A percentile compares a stretch with the other conserved stretches of the same genome.
These are phyloP conservation scores for Hydra vulgaris DNA, from an alignment of 30 jellyfish, hydroid and myxozoan genomes.

Conservation along the genomic window DNA sequence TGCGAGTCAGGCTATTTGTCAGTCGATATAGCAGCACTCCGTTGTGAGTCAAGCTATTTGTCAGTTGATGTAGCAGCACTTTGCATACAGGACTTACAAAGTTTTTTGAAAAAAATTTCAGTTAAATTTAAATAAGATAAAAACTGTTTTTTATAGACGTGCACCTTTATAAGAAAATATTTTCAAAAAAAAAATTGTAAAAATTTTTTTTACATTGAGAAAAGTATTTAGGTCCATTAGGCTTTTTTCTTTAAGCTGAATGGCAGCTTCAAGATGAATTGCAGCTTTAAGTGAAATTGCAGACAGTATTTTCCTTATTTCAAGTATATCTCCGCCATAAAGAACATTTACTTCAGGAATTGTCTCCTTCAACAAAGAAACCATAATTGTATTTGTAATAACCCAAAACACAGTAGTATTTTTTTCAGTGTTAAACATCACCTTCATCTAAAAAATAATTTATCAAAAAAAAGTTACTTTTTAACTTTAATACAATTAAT, in stretches of 20 bases:
- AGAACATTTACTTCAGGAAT: slow-evolving; percentile 38
- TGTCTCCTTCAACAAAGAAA: slow-evolving; percentile 5
- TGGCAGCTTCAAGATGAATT: slow-evolving; percentile 3
- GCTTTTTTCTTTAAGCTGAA: slow-evolving; percentile 10
- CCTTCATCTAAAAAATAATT: not conserved
- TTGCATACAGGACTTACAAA: too few relatives aligned
- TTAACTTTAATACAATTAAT: too few relatives aligned
- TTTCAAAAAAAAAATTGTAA: too few relatives aligned
- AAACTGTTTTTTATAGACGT: too few relatives aligned
- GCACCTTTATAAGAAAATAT: too few relatives aligned
- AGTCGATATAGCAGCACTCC: too few relatives aligned
- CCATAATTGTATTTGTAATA: not conserved
- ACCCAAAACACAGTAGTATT: not conserved
- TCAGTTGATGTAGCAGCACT: too few relatives aligned
- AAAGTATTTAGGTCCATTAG: slow-evolving; percentile 5
- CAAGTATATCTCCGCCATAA: slow-evolving; percentile 76
- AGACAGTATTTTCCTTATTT: slow-evolving; percentile 21
- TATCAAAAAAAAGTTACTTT: too few relatives aligned
- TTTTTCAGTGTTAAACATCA: not conserved
- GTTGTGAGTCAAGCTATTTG: too few relatives aligned
- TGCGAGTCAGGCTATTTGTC: too few relatives aligned
- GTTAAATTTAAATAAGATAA: too few relatives aligned
- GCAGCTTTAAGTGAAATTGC: not conserved
- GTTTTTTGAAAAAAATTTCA: too few relatives aligned
- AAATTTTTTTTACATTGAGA: slow-evolving; percentile 20